Base-by-base conservation (phyloP, 2,113 vertebrate genomes). In the Microtus ochrogaster region DNA sequence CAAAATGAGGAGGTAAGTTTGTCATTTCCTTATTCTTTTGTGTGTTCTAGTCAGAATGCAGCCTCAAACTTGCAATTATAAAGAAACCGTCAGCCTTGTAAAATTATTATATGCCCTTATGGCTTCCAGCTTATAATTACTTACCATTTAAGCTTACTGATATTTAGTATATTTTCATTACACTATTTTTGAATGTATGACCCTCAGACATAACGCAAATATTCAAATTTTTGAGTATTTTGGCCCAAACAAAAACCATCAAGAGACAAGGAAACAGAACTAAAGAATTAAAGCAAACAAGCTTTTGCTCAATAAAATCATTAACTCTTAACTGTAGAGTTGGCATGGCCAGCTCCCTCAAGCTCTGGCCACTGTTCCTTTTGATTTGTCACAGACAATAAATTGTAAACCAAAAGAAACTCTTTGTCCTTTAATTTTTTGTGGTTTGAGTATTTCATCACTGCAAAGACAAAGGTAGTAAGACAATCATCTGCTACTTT, bases 1-100 rank as follows among this genome's bases (percentile, higher is more conserved):
- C 84, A 79, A 97, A 95, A 93, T 13, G 5, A 92, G 4, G 41
- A 92, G 14, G 86, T 70, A 21, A 28, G 4, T 0, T 7, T 96
- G 19, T 7, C 52, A 91, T 97, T 97, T 61, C 44, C 87, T 90
- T 95, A 96, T 96, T 94, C 36, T 94, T 97, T 21, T 5, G 58
- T 92, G 94, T 24, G 63, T 95, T 97, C 76, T 95, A 63, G 36
- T 87, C 22, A 96, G 44, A 94, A 94, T 63, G 89, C 12, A 39
- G 12, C 68, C 12, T 97, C 84, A 92, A 52, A 93, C 0, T 65
- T 55, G 39, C 14, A 92, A 49, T 92, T 91, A 97, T 77, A 74
- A 92, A 96, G 24, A 16, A 22, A 66, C 28, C 10, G 96, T 96
- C 76, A 93, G 28, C 36, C 96, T 87, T 74, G 84, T 68, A 22